These are phyloP conservation scores for Nephrotoma guestfalica DNA, from an alignment of 2,888 invertebrate genomes.

Conservation along the genomic window DNA sequence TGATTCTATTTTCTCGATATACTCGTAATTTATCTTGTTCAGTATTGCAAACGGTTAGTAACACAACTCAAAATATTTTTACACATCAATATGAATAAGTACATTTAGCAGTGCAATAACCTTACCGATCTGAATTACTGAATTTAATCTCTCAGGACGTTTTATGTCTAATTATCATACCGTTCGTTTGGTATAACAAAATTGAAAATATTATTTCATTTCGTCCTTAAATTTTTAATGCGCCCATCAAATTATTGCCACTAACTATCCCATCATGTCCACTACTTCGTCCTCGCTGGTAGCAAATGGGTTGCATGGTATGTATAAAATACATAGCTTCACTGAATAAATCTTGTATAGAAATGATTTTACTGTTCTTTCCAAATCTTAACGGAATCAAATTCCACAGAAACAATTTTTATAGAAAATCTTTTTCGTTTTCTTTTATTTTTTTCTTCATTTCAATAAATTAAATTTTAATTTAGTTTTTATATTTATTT, in stretches of 20 bases:
- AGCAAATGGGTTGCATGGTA: background rate
- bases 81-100: background rate
- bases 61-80: background rate
- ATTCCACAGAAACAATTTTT: background rate
- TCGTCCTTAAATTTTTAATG: background rate
- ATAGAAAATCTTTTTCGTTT: background rate
- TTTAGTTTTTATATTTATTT: background rate
- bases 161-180: background rate
- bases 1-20: background rate
- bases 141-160: background rate
- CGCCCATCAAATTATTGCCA: background rate
- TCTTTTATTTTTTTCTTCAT: background rate
- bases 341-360: background rate
- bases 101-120: background rate
- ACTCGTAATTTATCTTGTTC: background rate
- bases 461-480: background rate
- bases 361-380: background rate
- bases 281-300: background rate
- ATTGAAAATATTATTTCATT: background rate
- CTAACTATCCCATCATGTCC: background rate
- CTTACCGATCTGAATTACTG: background rate
- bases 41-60: background rate
- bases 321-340: background rate
- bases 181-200: background rate
- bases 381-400: background rate